Evolutionary conservation across 2,888 invertebrate genomes (phyloP).

Genomic region (Gryllus longicercus): DNA sequence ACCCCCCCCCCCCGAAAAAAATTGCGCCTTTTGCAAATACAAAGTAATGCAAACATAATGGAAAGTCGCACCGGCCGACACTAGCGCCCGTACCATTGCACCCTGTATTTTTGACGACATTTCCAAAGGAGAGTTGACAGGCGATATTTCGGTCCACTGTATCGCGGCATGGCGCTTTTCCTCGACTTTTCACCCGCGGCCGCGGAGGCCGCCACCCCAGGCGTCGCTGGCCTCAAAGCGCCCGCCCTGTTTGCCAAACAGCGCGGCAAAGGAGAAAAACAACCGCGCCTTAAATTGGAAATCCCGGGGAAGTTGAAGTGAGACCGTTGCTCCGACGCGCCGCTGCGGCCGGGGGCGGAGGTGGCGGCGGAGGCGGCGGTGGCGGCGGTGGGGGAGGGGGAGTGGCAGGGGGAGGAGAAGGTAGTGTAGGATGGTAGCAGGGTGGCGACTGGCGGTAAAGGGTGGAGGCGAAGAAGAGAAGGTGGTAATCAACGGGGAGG

Average conservation of each 20-base stretch:
- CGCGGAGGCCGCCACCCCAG: background rate
- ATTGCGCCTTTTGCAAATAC: too few relatives aligned
- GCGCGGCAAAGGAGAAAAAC: constrained; percentile 17
- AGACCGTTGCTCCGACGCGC: background rate
- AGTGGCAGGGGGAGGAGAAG: background rate
- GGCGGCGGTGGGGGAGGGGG: background rate
- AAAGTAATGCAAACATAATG: too few relatives aligned
- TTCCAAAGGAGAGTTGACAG: too few relatives aligned
- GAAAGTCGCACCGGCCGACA: too few relatives aligned
- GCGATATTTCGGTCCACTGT: too few relatives aligned
- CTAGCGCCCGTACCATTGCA: too few relatives aligned
- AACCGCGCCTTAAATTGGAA: constrained; percentile 10
- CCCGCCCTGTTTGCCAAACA: constrained; percentile 6
- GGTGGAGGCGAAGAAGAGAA: too few relatives aligned
- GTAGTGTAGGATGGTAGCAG: background rate
- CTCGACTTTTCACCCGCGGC: background rate
- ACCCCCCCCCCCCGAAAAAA: too few relatives aligned
- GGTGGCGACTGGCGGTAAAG: too few relatives aligned
- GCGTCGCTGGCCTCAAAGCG: background rate
- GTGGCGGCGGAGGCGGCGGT: background rate
- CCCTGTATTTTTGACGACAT: too few relatives aligned
- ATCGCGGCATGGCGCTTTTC: too few relatives aligned
- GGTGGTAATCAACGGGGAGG: too few relatives aligned
- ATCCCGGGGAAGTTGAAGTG: background rate
- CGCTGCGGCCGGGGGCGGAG: background rate